phyloP scores from a whole-genome alignment of 2,888 invertebrate genomes.

The Amphiduros pacificus region DNA sequence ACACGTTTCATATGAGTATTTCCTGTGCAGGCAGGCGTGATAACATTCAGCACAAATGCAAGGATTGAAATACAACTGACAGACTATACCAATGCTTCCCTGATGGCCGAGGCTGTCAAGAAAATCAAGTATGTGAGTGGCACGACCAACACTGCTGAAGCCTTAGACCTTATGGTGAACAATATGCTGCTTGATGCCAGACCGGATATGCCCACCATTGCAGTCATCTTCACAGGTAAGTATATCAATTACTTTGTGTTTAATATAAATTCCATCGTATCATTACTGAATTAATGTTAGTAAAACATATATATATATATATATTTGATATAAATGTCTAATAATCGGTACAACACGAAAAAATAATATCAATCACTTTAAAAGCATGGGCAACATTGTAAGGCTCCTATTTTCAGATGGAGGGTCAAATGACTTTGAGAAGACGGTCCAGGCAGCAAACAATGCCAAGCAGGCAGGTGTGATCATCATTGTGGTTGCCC shows the following conservation, averaged over 20 bases:
- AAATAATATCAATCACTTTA: too few species aligned
- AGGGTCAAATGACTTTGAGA: slow-evolving; percentile 11
- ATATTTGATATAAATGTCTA: too few species aligned
- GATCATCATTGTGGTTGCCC: slow-evolving; percentile 24
- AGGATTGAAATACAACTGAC: slow-evolving; percentile 31
- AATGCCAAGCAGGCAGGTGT: slow-evolving; percentile 19
- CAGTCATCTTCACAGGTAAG: slow-evolving; percentile 17
- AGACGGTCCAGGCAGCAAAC: slow-evolving; percentile 21
- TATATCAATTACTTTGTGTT: too few species aligned
- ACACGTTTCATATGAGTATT: too few species aligned
- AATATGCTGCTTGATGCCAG: too few species aligned
- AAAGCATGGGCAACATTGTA: background rate
- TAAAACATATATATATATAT: too few species aligned
- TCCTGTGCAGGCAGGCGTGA: slow-evolving; percentile 21
- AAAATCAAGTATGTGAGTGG: slow-evolving; percentile 40
- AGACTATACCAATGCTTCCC: slow-evolving; percentile 26
- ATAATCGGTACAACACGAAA: too few species aligned
- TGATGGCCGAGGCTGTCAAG: slow-evolving; percentile 36
- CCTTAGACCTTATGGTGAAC: too few species aligned
- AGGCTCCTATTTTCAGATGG: slow-evolving; percentile 13
- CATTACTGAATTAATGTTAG: too few species aligned
- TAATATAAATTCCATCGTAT: too few species aligned
- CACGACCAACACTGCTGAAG: slow-evolving; percentile 48
- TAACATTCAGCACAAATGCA: slow-evolving; percentile 46
- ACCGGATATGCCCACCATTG: background rate